A percentile compares a stretch with the other conserved stretches of the same genome.
Conservation (phyloP, 1,140 invertebrate genomes). For the Bilobella aurantiaca region DNA sequence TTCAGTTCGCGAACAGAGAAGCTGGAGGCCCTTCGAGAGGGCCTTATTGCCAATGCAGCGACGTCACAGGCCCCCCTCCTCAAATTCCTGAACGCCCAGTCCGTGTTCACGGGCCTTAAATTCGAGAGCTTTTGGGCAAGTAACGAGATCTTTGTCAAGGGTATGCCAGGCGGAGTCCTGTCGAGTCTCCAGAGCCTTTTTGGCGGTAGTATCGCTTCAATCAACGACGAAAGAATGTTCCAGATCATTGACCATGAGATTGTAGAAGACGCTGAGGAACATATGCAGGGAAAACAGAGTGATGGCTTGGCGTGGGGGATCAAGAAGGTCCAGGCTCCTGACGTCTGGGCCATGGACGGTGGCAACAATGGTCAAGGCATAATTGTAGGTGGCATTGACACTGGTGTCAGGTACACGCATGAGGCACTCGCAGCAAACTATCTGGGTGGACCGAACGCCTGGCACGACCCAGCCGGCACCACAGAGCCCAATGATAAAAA, state of each 20-base stretch:
- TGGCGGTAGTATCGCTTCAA: background rate
- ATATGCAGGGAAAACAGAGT: background rate
- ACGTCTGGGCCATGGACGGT: slow-evolving; percentile 5
- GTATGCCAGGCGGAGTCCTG: background rate
- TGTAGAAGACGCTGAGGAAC: background rate
- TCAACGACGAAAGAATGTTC: slow-evolving; percentile 5
- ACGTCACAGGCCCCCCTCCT: background rate
- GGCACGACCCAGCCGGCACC: slow-evolving; percentile 6
- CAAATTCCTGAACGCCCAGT: background rate
- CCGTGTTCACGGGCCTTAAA: background rate
- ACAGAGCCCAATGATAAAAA: slow-evolving; percentile 13
- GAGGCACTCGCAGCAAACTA: slow-evolving; percentile 2
- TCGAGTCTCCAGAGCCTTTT: background rate
- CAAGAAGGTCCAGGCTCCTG: slow-evolving; percentile 6
- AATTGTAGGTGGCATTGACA: slow-evolving; percentile 12
- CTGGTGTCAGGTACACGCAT: slow-evolving; percentile 15
- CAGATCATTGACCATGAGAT: too few species aligned
- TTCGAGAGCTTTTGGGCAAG: slow-evolving; percentile 17
- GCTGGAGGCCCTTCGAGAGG: background rate
- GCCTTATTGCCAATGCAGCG: slow-evolving; percentile 2
- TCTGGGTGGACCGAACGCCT: background rate
- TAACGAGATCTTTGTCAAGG: slow-evolving; percentile 11
- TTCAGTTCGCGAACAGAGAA: background rate
- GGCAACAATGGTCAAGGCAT: background rate
- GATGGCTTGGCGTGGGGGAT: background rate